Evolutionary conservation across 2,113 vertebrate genomes (phyloP), one percentile per base, ranked within the genome.

Genomic region (Todiramphus saurophagus): DNA sequence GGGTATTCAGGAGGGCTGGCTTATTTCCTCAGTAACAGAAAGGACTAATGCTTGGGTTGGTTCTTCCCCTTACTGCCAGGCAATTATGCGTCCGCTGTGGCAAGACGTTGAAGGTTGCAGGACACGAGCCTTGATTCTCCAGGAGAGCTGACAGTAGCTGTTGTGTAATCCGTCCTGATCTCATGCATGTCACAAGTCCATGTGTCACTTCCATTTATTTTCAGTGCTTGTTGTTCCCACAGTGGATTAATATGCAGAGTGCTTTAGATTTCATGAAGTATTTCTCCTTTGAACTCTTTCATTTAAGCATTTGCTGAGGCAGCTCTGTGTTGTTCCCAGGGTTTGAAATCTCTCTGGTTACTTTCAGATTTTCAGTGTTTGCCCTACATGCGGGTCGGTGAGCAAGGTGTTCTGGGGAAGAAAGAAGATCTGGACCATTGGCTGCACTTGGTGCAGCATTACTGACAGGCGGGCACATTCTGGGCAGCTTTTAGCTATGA

Each of bases 401-500:
- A 58, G 81, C 7, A 6, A 5, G n/a, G 41, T 0, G 4, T 33
- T 2, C 0, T 6, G 55, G 73, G 73, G 23, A 43, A 17, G 74
- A 13, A 1, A 18, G 44, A 5, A 2, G 5, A 4, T 4, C 35
- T 8, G 77, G 15, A 2, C 3, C 43, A 1, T 46, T 6, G n/a
- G 63, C 59, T 51, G 72, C 1, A 0, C 19, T 50, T 41, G 6
- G 30, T 44, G 9, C 20, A 25, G 51, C 15, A 2, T 9, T 21
- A 27, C 31, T 58, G 58, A 9, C 33, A 78, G 3, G 17, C 4
- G 10, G 60, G 2, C 7, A 0, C 0, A 0, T 13, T 35, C 27
- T 53, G 2, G 6, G 44, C 83, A 31, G 48, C 10, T 37, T 11
- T 9, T 39, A 17, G 19, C 28, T 8, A 0, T 1, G 16, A 28